Evolutionary conservation across 2,888 invertebrate genomes (phyloP).

Genomic region (Lithophane semibrunnea): DNA sequence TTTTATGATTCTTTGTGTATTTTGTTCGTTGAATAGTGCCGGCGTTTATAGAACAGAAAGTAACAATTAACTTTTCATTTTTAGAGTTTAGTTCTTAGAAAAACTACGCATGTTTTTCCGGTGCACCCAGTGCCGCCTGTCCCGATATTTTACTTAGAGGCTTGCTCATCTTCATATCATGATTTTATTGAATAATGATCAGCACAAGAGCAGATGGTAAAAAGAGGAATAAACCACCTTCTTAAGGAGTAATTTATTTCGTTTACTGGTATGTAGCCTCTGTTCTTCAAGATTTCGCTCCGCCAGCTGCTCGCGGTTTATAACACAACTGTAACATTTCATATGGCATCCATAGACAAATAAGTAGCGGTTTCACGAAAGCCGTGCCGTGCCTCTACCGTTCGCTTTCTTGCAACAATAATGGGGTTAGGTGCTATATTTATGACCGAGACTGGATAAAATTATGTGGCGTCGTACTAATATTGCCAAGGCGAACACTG

Average conservation of each 20-base stretch:
- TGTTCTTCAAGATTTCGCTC: conserved; percentile 20
- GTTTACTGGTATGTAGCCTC: not conserved
- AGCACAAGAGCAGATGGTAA: not conserved
- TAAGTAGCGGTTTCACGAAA: conserved; percentile 61
- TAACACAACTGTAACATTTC: conserved; percentile 43
- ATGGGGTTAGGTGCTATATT: conserved; percentile 79
- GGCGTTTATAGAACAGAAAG: not conserved
- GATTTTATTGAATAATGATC: no score
- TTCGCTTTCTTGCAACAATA: conserved; percentile 78
- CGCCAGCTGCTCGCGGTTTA: conserved; percentile 39
- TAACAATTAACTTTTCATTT: not conserved
- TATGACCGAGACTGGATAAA: conserved; percentile 81
- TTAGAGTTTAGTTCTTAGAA: not conserved
- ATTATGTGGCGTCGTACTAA: conserved; percentile 82
- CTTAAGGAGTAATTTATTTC: not conserved
- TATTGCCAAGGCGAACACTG: conserved; percentile 78
- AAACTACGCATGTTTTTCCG: not conserved
- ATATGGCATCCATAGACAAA: conserved; percentile 54
- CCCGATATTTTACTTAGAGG: not conserved
- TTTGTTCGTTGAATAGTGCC: not conserved
- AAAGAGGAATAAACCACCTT: not conserved
- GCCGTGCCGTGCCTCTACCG: conserved; percentile 58
- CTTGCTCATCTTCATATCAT: not conserved
- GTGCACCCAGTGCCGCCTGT: not conserved
- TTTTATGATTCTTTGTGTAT: conserved; percentile 2